Base-by-base conservation (phyloP, 2,113 vertebrate species). In the Cephalophus harveyi region DNA sequence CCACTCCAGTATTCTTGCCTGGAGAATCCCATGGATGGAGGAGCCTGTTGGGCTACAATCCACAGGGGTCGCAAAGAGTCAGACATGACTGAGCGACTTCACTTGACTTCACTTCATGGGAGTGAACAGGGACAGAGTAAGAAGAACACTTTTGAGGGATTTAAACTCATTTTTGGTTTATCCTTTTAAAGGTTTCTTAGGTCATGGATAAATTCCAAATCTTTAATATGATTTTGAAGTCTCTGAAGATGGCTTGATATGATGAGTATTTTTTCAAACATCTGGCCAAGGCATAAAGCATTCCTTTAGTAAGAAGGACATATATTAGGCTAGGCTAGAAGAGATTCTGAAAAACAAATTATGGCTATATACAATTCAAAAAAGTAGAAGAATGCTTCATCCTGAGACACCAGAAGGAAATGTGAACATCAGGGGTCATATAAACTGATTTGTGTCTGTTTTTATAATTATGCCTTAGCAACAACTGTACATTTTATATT, bases 81-180 rank as follows among this genome's bases (percentile, higher is more conserved):
- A 0, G 60, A 64, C 60, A 33, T 0, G 6, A 16, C 30, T 33
- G 14, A 62, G 6, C 0, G 3, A 62, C 60, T 64, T 64, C 30
- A 30, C 60, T 59, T 57, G 21, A 25, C 57, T 30, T 62, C 60
- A 30, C 60, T 62, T 64, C 57, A 83, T 12, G 19, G 64, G 7
- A 54, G 13, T 40, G 19, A 93, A 76, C 9, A 40, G 13, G 9
- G 2, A 30, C 30, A 89, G 19, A 9, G 7, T 28, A 30, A 76
- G 50, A 89, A 85, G 17, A 62, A 87, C 1, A 67, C 30, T n/a
- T 81, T 74, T 43, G 33, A 96, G 33, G 11, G 14, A 81, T 2
- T 50, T 76, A 50, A 87, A 7, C 21, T 92, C 48, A 67, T 54
- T 87, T 86, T 92, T 90, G 62, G n/a, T 78, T 89, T 59, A 91